A percentile compares a stretch with the other conserved stretches of the same genome.
phyloP scores from a whole-genome alignment of 2,113 vertebrate species.

The Pterophyllum scalare region DNA sequence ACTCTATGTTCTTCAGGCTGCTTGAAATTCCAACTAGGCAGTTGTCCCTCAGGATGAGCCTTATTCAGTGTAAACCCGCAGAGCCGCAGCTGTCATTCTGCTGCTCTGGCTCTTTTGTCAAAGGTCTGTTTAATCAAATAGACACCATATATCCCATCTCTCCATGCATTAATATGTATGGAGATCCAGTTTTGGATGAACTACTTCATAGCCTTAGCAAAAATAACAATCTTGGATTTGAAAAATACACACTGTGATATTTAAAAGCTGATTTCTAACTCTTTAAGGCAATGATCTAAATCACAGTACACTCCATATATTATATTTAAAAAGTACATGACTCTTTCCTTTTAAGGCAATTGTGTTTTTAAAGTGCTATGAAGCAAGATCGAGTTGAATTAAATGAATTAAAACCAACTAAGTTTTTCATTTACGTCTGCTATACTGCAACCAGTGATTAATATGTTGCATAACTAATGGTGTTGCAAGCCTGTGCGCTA shows the following conservation, averaged over 20 bases:
- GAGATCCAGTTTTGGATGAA: slow-evolving; percentile 37
- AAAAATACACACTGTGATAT: background rate
- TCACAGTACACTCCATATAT: background rate
- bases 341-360: background rate
- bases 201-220: slow-evolving; percentile 14
- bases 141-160: slow-evolving; percentile 34
- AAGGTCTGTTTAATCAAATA: slow-evolving; percentile 65
- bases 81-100: slow-evolving; percentile 59
- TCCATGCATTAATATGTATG: slow-evolving; percentile 49
- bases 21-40: slow-evolving; percentile 66
- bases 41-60: slow-evolving; percentile 63
- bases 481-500: background rate
- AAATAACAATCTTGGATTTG: slow-evolving; percentile 48
- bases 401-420: slow-evolving; percentile 1
- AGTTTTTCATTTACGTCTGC: background rate
- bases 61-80: slow-evolving; percentile 61
- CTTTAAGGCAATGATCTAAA: background rate
- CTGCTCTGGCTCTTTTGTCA: slow-evolving; percentile 52
- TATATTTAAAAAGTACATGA: background rate
- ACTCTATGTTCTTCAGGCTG: slow-evolving; percentile 37
- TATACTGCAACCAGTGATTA: slow-evolving; percentile 1
- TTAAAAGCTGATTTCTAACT: background rate
- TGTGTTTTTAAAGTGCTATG: background rate
- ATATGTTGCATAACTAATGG: slow-evolving; percentile 15
- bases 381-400: background rate